Evolutionary conservation across 2,797 vertebrate genomes (phyloP), one percentile per base, ranked within the genome.

Genomic region (Arctocebus calabarensis): DNA sequence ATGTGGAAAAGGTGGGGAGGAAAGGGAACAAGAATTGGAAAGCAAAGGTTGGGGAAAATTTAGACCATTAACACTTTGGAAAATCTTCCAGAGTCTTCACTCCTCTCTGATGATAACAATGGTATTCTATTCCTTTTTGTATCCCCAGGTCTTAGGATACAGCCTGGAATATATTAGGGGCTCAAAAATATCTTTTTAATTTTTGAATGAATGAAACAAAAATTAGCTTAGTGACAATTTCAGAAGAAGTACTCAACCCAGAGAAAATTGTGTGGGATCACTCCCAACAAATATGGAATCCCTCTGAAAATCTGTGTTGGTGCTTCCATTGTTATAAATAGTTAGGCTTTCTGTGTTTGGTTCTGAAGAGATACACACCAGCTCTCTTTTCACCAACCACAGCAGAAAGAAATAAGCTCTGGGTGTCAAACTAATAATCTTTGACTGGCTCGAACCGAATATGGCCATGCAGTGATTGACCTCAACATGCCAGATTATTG

Each of bases 401-500:
- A 86, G 96, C 97, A 71, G 11, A 88, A 93, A 96, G 94, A 75
- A 97, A 98, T 97, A 94, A 94, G 98, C 98, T 95, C 70, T 96
- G 97, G 98, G 97, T 97, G 32, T 96, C 97, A 93, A 96, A 78
- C 97, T 98, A 97, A 98, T 98, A 98, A 98, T 97, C 96, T 97
- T 97, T 87, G 90, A 97, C 97, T 98, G 97, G 89, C 98, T 97
- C 70, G 45, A 96, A 97, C 91, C 88, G 98, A 98, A 98, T 95
- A 84, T 66, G 91, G 92, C 87, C 94, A 93, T 62, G 92, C 85
- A 68, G 87, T 95, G 97, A 98, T 95, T 98, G 98, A 98, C 98
- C 98, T 97, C 92, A 96, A 98, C 98, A 97, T 96, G 97, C 97
- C 96, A 93, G 98, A 97, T 98, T 98, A 98, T 98, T 98, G 98